A percentile compares a stretch with the other conserved stretches of the same genome.
Evolutionary conservation across 2,888 invertebrate genomes (phyloP).

Genomic region (Cephus sareptanus): DNA sequence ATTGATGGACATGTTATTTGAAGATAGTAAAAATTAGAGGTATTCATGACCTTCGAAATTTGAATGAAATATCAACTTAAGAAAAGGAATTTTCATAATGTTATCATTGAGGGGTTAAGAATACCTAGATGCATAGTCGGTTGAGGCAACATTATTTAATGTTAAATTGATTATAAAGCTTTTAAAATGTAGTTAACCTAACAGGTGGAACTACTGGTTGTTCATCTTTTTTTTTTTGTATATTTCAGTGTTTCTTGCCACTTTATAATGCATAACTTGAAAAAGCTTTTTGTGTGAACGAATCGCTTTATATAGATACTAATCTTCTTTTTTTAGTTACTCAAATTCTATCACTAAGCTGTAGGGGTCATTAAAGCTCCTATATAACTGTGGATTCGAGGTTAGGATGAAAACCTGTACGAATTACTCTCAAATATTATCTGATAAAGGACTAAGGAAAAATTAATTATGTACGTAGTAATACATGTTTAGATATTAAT

Average conservation of each 20-base stretch:
- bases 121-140: too few species aligned
- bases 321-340: neutral
- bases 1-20: too few species aligned
- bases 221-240: neutral
- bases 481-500: neutral
- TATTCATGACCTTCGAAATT: too few species aligned
- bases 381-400: neutral
- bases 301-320: neutral
- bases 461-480: neutral
- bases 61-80: too few species aligned
- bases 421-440: neutral
- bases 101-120: too few species aligned
- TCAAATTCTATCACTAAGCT: neutral
- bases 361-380: neutral
- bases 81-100: too few species aligned
- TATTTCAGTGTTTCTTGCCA: neutral
- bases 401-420: neutral
- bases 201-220: neutral
- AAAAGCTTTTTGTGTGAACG: neutral
- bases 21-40: too few species aligned
- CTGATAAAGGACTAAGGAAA: neutral
- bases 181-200: neutral
- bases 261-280: neutral
- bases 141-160: too few species aligned
- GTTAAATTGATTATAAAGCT: neutral